Conservation (phyloP, 2,797 vertebrate genomes). For the Sus cebifrons region DNA sequence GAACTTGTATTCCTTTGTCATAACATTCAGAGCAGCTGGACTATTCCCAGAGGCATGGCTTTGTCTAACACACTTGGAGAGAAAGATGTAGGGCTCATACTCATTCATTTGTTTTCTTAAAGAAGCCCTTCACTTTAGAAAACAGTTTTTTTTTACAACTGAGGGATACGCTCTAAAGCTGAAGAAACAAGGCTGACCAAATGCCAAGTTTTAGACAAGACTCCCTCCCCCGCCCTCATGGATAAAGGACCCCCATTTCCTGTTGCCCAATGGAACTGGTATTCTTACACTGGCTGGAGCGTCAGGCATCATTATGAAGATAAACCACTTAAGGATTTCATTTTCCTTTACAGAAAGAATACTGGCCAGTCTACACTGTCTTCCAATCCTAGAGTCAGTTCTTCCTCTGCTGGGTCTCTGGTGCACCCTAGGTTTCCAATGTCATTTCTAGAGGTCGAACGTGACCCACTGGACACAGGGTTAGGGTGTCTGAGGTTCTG, state of each 20-base stretch:
- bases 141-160: slow-evolving; percentile 1
- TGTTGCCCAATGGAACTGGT: not conserved
- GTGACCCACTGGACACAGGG: not conserved
- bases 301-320: not conserved
- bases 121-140: slow-evolving; percentile 44
- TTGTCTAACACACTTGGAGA: slow-evolving; percentile 62
- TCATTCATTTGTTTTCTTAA: slow-evolving; percentile 75
- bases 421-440: not conserved
- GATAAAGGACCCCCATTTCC: not conserved
- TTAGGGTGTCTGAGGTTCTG: not conserved
- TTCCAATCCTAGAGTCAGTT: not conserved
- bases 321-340: not conserved
- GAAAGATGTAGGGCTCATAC: slow-evolving; percentile 33
- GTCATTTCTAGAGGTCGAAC: not conserved
- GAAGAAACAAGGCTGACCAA: not conserved
- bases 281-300: not conserved
- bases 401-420: not conserved
- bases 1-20: slow-evolving; percentile 77
- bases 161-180: not conserved
- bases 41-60: slow-evolving; percentile 71
- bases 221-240: fast-evolving
- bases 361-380: not conserved
- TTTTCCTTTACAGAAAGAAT: slow-evolving; percentile 32
- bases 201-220: not conserved
- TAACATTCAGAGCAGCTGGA: slow-evolving; percentile 70